These are phyloP conservation scores for Priocnemis perturbator DNA, from an alignment of 2,888 invertebrate genomes.

Conservation along the genomic window DNA sequence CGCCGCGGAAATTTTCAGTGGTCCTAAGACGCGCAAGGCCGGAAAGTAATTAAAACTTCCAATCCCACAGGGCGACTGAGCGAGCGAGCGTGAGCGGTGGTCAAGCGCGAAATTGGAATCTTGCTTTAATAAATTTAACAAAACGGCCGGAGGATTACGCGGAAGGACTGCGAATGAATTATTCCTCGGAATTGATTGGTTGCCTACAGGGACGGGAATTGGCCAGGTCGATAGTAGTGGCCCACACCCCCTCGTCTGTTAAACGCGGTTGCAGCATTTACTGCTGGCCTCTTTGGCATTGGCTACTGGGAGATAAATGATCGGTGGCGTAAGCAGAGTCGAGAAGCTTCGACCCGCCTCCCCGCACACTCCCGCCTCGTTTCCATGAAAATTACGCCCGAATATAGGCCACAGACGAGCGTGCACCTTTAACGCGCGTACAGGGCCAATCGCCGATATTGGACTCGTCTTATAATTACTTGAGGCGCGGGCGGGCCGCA, in stretches of 20 bases:
- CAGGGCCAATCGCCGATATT: no score
- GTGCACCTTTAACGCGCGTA: no score
- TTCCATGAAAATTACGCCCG: no score
- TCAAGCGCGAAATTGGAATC: conserved; percentile 48
- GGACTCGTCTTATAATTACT: no score
- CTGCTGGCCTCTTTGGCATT: conserved; percentile 28
- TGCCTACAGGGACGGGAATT: conserved; percentile 24
- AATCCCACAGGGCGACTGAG: not conserved
- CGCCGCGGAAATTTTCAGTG: conserved; percentile 11
- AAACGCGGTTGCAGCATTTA: conserved; percentile 34
- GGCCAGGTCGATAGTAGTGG: not conserved
- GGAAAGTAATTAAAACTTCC: conserved; percentile 43
- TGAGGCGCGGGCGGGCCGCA: no score
- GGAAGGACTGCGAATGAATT: conserved; percentile 44
- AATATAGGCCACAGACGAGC: no score
- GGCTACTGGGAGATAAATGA: conserved; percentile 2
- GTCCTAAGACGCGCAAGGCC: conserved; percentile 6
- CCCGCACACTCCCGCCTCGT: no score
- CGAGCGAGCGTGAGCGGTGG: conserved; percentile 12
- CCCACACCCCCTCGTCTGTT: conserved; percentile 15
- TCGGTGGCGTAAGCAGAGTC: conserved; percentile 3
- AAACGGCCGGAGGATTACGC: conserved; percentile 27
- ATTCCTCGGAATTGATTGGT: conserved; percentile 51
- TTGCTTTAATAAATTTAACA: conserved; percentile 44
- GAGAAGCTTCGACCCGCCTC: not conserved